Conservation (phyloP, 2,888 invertebrate species). For the Lasius fuliginosus region DNA sequence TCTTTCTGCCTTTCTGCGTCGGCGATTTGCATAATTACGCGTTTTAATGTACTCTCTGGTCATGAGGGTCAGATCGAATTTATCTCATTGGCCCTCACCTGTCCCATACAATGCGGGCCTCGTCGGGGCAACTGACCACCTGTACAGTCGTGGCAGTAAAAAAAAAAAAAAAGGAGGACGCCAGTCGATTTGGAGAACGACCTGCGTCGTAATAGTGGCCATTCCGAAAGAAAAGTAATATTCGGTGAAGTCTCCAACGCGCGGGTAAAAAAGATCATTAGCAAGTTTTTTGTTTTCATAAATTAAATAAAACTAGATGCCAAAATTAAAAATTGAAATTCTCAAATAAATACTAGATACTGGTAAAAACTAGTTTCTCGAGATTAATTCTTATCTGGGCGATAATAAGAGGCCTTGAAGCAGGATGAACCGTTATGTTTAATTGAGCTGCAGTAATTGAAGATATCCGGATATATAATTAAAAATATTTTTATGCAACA, state of each 20-base stretch:
- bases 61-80: slow-evolving; percentile 86
- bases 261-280: not conserved
- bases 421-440: not conserved
- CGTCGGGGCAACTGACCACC: slow-evolving; percentile 84
- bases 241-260: not conserved
- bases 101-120: slow-evolving; percentile 84
- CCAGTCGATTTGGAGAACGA: slow-evolving; percentile 37
- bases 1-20: slow-evolving; percentile 69
- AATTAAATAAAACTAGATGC: not conserved
- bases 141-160: slow-evolving; percentile 77
- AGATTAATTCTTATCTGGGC: not conserved
- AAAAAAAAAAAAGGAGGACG: slow-evolving; percentile 61
- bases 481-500: not conserved
- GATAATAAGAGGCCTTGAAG: not conserved
- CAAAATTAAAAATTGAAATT: not conserved
- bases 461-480: not conserved
- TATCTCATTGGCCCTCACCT: slow-evolving; percentile 86
- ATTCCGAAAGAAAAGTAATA: slow-evolving; percentile 52
- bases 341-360: not conserved
- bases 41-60: slow-evolving; percentile 75
- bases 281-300: not conserved
- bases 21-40: slow-evolving; percentile 81
- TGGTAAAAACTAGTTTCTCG: not conserved
- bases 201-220: slow-evolving; percentile 37
- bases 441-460: not conserved